Base-by-base conservation (phyloP, 2,113 vertebrate species). In the Colistium nudipinnis region DNA sequence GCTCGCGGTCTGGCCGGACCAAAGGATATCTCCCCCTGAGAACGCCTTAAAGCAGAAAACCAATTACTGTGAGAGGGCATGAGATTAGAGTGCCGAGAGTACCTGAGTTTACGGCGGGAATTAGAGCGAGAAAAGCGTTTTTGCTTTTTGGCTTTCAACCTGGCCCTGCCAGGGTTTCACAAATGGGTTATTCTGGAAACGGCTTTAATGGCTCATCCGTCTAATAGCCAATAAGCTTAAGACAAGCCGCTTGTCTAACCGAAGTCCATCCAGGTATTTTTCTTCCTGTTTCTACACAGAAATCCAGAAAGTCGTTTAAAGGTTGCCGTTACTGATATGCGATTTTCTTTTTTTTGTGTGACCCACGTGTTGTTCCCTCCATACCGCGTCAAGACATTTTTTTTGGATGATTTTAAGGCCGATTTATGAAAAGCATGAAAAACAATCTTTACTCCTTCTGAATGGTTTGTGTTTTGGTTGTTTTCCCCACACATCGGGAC, bases 191-290 rank as follows among this genome's bases (percentile, higher is more conserved):
- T 66, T 71, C 64, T 67, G 62, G 30, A 65, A 63, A 80, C 44
- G 49, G 77, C 61, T 79, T 89, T 86, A 84, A 70, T 76, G 71
- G 80, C 65, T 90, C 76, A 89, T 86, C 81, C 81, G 60, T 59
- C 63, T 90, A 87, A 92, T 79, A 83, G 80, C 82, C 83, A 85
- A 79, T 83, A 84, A 85, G 76, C 79, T 80, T 61, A 75, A 82
- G 62, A 84, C 81, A 87, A 87, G 83, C 73, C 60, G 36, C 49
- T 78, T 59, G 49, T 81, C 70, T 79, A 70, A 88, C 88, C 83
- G 76, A 82, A 51, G 80, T 72, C 49, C 36, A 73, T 19, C 33
- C 33, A 8, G 4, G 62, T 56, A 47, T 43, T 74, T 80, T 53
- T 62, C 44, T 47, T 14, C 17, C 53, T 2, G 27, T 72, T 43